phyloP scores from a whole-genome alignment of 30 jellyfish, hydroid and myxozoan genomes.

The Aurelia sp. region DNA sequence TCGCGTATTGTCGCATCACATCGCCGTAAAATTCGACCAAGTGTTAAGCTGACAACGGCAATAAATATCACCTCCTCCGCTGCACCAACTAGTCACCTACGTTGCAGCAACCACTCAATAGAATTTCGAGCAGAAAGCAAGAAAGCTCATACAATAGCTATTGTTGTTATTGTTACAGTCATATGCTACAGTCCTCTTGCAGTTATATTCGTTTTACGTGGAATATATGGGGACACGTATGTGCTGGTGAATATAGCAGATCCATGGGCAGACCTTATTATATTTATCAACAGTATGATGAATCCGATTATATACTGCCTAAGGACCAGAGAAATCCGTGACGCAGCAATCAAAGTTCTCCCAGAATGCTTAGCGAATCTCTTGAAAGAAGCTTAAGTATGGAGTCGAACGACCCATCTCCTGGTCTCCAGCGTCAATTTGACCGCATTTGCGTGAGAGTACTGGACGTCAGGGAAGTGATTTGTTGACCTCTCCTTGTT shows the following conservation, averaged over 20 bases:
- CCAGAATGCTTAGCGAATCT: slow-evolving; percentile 10
- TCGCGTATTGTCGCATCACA: slow-evolving; percentile 34
- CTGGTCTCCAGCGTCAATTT: no score
- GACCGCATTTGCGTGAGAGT: no score
- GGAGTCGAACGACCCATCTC: no score
- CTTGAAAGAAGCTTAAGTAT: not conserved
- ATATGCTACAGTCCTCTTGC: slow-evolving; percentile 44
- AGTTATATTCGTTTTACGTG: slow-evolving; percentile 41
- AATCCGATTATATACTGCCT: slow-evolving; percentile 44
- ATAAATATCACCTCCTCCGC: not conserved
- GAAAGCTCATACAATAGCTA: slow-evolving; percentile 10
- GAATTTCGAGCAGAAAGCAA: slow-evolving; percentile 21
- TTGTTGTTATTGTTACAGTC: slow-evolving; percentile 29
- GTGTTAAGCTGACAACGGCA: not conserved
- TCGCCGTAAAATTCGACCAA: slow-evolving; percentile 36
- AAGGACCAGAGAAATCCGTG: slow-evolving; percentile 46
- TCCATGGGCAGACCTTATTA: slow-evolving; percentile 63
- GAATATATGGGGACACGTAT: slow-evolving; percentile 41
- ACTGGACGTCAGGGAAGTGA: no score
- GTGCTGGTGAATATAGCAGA: slow-evolving; percentile 44
- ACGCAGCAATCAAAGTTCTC: slow-evolving; percentile 1
- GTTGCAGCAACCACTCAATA: not conserved
- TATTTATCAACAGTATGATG: slow-evolving; percentile 31
- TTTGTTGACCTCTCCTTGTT: no score
- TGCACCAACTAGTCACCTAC: not conserved